Evolutionary conservation across 2,113 vertebrate species (phyloP), one percentile per base, ranked within the genome.

Genomic region (Conger conger): DNA sequence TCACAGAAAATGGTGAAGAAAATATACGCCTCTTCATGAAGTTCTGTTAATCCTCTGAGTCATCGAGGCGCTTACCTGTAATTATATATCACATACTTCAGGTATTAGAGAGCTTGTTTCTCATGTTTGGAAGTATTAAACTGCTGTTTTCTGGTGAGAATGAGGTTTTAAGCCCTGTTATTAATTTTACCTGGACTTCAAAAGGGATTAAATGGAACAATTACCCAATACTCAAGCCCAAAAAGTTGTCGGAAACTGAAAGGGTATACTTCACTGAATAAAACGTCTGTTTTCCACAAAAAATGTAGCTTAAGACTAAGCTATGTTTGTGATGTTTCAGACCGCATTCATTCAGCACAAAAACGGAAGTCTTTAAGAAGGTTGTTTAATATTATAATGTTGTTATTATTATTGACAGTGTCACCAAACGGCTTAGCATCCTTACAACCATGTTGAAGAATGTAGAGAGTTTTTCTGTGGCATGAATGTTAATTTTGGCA

Each of bases 11-110:
- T 63, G 40, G 79, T 86, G 85, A 83, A 91, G 89, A 92, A 93
- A 92, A 93, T 91, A 89, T 90, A 89, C 89, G 86, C 88, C 90
- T 87, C 88, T 91, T 93, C 91, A 93, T 93, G 91, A 93, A 94
- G 88, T 89, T 86, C 89, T 89, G 86, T 86, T 94, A 94, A 95
- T 94, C 93, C 93, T 89, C 82, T 33, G 82, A 90, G 90, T 92
- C 91, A 93, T 91, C 85, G 88, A 82, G 53, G 84, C 91, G 86
- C 92, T 93, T 86, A 91, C 88, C 86, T 94, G 94, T 93, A 95
- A 95, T 92, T 88, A 90, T 93, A 95, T 93, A 94, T 91, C 89
- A 86, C 91, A 91, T 90, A 90, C 92, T 91, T 89, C 87, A 88
- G 90, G 92, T 89, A 92, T 93, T 92, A 93, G 90, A 88, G 88